A percentile compares a stretch with the other conserved stretches of the same genome.
phyloP scores from a whole-genome alignment of 2,797 vertebrate genomes.

The Carduelis carduelis region DNA sequence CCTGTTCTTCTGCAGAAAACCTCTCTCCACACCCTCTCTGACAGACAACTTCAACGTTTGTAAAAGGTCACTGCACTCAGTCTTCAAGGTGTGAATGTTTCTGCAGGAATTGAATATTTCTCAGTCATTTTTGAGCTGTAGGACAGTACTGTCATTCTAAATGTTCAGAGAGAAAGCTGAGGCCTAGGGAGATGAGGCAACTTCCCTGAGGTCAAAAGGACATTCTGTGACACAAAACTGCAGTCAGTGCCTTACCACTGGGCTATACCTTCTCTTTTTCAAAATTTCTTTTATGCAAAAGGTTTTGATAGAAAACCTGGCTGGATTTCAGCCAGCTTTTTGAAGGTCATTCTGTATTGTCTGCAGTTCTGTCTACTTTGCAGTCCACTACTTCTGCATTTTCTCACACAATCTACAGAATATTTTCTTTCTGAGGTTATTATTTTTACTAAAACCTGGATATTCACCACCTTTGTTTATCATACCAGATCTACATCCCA shows the following conservation, averaged over 20 bases:
- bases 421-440: conserved; percentile 4
- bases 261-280: neutral
- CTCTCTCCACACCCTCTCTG: neutral
- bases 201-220: neutral
- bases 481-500: neutral
- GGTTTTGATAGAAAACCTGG: conserved; percentile 13
- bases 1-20: neutral
- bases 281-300: neutral
- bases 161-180: neutral
- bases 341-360: neutral
- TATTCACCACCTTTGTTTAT: conserved; percentile 3
- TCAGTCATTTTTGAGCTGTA: conserved; percentile 18
- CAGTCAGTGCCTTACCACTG: neutral
- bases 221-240: neutral
- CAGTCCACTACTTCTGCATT: neutral
- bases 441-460: neutral
- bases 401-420: neutral
- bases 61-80: neutral
- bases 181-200: neutral
- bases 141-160: conserved; percentile 6
- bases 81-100: conserved; percentile 28
- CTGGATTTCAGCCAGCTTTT: conserved; percentile 6
- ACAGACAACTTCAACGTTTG: neutral
- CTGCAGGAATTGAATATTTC: conserved; percentile 22
- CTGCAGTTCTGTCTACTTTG: conserved; percentile 10